A percentile compares a stretch with the other conserved stretches of the same genome.
These are phyloP conservation scores for Poeciliopsis gracilis DNA, from an alignment of 2,797 vertebrate genomes.

Conservation along the genomic window DNA sequence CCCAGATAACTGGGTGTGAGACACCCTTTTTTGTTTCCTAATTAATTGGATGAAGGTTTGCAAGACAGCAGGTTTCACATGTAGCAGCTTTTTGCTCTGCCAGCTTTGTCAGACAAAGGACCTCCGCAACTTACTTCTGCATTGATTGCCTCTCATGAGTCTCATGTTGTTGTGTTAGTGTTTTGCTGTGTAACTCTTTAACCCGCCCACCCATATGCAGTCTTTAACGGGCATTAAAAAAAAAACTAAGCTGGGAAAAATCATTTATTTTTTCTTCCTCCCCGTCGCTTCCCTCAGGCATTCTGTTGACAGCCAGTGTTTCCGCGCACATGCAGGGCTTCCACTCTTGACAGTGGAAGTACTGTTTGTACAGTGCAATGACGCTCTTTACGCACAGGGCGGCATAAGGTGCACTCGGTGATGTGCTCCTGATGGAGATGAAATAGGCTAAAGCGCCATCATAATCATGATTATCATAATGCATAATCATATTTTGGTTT, in stretches of 20 bases:
- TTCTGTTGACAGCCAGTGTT: slow-evolving; percentile 22
- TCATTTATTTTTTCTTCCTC: slow-evolving; percentile 33
- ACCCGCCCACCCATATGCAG: slow-evolving; percentile 34
- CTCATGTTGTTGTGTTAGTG: slow-evolving; percentile 9
- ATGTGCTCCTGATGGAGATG: slow-evolving; percentile 10
- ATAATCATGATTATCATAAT: slow-evolving; percentile 5
- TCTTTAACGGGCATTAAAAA: slow-evolving; percentile 33
- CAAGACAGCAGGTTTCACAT: not conserved
- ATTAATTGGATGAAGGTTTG: not conserved
- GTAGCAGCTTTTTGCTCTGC: not conserved
- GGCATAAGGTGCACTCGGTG: slow-evolving; percentile 28
- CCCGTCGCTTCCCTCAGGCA: slow-evolving; percentile 35
- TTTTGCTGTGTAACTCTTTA: slow-evolving; percentile 35
- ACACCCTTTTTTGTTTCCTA: not conserved
- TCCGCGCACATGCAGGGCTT: slow-evolving; percentile 32
- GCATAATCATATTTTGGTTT: slow-evolving; percentile 20
- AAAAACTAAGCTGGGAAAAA: slow-evolving; percentile 57
- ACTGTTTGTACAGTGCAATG: slow-evolving; percentile 51
- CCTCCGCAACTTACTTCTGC: slow-evolving; percentile 15
- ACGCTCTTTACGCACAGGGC: slow-evolving; percentile 68
- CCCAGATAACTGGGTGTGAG: not conserved
- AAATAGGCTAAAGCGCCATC: slow-evolving; percentile 12
- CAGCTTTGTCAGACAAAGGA: slow-evolving; percentile 5
- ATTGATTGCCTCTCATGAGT: not conserved
- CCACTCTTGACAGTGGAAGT: slow-evolving; percentile 36